Base-by-base conservation (phyloP, 2,113 vertebrate species). In the Natator depressus region DNA sequence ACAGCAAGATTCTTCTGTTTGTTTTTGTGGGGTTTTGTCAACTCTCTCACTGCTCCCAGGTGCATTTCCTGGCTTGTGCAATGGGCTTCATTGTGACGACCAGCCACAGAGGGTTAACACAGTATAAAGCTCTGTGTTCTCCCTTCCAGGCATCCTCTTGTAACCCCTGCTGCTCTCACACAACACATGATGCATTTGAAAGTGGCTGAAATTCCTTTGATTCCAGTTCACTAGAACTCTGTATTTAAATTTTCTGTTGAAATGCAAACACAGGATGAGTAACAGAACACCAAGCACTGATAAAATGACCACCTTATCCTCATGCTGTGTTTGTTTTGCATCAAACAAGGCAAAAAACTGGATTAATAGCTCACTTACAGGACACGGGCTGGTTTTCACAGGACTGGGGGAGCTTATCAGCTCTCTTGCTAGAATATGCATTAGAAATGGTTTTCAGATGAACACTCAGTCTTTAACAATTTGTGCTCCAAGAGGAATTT, bases 171-270 rank as follows among this genome's bases (percentile, higher is more conserved):
- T 57, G 14, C 54, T 85, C 57, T 80, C 50, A 80, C 29, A 54
- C n/a, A 27, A 50, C 27, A 89, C 2, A 20, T 72, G 8, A 35
- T 25, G 17, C 10, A 82, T 17, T 3, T 29, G 16, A 80, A 84
- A 92, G 54, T 87, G 84, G 59, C 51, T 53, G 29, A 59, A 82
- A 84, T 25, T 29, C 9, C 53, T 89, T 65, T 49, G 94, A 90
- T 10, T 97, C 97, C 89, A 93, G 81, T 17, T 80, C 80, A 88
- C 1, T 65, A 51, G 69, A 96, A 93, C 91, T 87, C 90, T 90
- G 95, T 95, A 87, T 47, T 75, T 88, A 25, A 42, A 81, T 10
- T 82, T 42, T 10, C 10, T 11, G 38, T 14, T 5, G 53, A 85
- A 91, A 81, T n/a, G 87, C 9, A 78, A 85, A 86, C 69, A 88